These are phyloP conservation scores for Eurosta solidaginis DNA, from an alignment of 1,140 invertebrate genomes.

Conservation along the genomic window DNA sequence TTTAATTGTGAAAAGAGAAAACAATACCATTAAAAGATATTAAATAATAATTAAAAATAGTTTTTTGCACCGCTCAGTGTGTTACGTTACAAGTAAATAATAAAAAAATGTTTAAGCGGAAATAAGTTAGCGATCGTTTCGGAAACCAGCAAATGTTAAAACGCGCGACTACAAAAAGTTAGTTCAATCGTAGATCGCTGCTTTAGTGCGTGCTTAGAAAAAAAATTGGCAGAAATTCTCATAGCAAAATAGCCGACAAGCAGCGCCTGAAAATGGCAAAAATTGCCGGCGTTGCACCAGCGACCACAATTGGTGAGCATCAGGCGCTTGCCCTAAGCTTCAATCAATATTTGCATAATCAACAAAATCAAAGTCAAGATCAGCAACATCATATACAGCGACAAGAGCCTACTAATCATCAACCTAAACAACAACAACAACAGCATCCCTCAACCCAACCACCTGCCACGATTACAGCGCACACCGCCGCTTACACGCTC, in stretches of 20 bases:
- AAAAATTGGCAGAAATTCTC: not conserved
- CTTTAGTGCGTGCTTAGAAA: not conserved
- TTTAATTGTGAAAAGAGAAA: not conserved
- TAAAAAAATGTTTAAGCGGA: not conserved
- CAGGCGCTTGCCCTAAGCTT: not conserved
- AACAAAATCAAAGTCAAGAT: not conserved
- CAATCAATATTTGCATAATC: not conserved
- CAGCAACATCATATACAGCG: not conserved
- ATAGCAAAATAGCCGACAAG: not conserved
- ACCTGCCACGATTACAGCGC: not conserved
- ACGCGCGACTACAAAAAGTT: not conserved
- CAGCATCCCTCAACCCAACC: not conserved
- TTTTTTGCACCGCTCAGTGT: not conserved
- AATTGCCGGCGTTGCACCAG: conserved; percentile 13
- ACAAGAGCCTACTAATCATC: not conserved
- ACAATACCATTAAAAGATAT: no score
- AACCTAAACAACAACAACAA: conserved; percentile 42
- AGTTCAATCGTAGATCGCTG: not conserved
- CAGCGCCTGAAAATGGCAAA: conserved; percentile 29
- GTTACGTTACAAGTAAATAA: not conserved
- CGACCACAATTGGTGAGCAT: conserved; percentile 8
- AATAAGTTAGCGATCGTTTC: not conserved
- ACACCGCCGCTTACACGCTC: not conserved
- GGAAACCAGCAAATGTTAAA: not conserved
- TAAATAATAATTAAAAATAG: not conserved